These are phyloP conservation scores for Cottoperca gobio DNA, from an alignment of 2,797 vertebrate genomes.

Conservation along the genomic window DNA sequence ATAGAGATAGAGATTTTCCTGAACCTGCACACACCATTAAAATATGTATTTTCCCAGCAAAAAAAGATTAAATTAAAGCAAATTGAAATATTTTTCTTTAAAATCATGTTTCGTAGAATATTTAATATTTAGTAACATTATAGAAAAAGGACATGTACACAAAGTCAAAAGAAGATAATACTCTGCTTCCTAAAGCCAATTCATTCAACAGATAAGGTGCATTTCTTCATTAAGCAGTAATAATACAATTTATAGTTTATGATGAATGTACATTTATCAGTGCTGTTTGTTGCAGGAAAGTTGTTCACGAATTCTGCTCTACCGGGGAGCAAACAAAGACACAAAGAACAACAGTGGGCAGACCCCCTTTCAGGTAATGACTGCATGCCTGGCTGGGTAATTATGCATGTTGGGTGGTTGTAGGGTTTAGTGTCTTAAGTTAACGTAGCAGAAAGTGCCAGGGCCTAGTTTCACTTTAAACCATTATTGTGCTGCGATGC, in stretches of 20 bases:
- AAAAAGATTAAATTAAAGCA: not conserved
- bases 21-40: not conserved
- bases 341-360: constrained; percentile 94
- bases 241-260: not conserved
- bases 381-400: constrained; percentile 35
- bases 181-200: not conserved
- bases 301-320: constrained; percentile 92
- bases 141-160: not conserved
- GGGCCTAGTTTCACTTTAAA: constrained; percentile 48
- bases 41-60: not conserved
- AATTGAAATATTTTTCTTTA: not conserved
- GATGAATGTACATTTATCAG: constrained; percentile 3
- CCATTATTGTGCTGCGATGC: constrained; percentile 54
- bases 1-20: not conserved
- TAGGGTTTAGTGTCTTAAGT: constrained; percentile 55
- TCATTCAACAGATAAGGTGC: not conserved
- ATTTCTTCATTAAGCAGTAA: not conserved
- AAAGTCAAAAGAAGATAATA: not conserved
- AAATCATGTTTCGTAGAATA: not conserved
- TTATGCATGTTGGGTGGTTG: constrained; percentile 34
- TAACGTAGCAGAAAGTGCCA: constrained; percentile 39
- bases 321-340: constrained; percentile 92
- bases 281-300: constrained; percentile 86
- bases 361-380: constrained; percentile 92
- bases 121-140: not conserved